These are phyloP conservation scores for Riptortus pedestris DNA, from an alignment of 1,140 invertebrate species.

Conservation along the genomic window DNA sequence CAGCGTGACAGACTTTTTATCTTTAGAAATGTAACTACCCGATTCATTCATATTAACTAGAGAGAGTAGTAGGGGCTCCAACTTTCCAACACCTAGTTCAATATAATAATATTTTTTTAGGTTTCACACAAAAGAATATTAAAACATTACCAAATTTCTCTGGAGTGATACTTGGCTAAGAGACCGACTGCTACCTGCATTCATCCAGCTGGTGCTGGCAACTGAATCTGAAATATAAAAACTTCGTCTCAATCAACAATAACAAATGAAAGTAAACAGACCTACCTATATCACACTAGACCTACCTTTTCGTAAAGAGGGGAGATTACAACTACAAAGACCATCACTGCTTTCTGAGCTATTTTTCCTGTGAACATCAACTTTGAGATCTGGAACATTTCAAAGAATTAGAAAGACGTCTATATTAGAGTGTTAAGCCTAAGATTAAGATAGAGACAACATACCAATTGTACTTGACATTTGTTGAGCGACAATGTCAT, in stretches of 20 bases:
- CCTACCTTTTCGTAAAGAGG: constrained; percentile 25
- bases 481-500: constrained; percentile 44
- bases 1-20: too few species aligned
- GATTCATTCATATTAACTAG: too few species aligned
- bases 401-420: neutral
- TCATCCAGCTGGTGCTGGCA: constrained; percentile 26
- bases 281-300: too few species aligned
- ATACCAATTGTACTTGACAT: constrained; percentile 55
- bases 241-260: neutral
- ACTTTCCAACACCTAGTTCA: too few species aligned
- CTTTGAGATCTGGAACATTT: constrained; percentile 74
- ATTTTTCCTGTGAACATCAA: constrained; percentile 83
- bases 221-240: constrained; percentile 18
- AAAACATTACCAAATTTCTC: constrained; percentile 13
- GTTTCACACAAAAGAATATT: neutral
- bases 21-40: too few species aligned
- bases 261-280: too few species aligned
- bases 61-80: too few species aligned
- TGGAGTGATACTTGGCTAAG: constrained; percentile 27
- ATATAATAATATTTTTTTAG: too few species aligned
- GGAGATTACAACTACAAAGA: constrained; percentile 24
- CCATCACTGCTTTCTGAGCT: constrained; percentile 60
- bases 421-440: neutral
- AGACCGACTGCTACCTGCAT: constrained; percentile 26
- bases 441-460: neutral